These are phyloP conservation scores for Cerastoderma edule DNA, from an alignment of 2,888 invertebrate species.

Conservation along the genomic window DNA sequence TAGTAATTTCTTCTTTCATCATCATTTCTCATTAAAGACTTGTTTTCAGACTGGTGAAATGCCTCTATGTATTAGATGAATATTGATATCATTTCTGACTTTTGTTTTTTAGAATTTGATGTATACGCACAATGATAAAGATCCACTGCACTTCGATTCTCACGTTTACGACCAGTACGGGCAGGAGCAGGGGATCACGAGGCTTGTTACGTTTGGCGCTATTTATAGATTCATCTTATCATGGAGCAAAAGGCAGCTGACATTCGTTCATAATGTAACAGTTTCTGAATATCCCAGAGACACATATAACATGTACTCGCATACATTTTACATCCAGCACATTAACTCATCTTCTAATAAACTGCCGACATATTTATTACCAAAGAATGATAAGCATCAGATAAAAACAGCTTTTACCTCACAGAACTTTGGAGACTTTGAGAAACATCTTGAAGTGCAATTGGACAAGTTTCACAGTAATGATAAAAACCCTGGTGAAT, in stretches of 20 bases:
- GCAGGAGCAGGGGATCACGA: constrained; percentile 49
- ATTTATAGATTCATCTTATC: constrained; percentile 51
- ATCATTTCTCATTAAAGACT: neutral
- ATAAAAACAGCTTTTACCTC: neutral
- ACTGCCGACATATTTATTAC: constrained; percentile 22
- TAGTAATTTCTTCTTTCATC: neutral
- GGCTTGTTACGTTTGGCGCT: constrained; percentile 60
- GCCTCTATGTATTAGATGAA: neutral
- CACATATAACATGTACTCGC: constrained; percentile 58
- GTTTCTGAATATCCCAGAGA: constrained; percentile 55
- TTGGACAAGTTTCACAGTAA: neutral
- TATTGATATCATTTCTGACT: neutral
- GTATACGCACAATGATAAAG: constrained; percentile 47
- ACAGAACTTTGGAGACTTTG: neutral
- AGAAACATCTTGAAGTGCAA: neutral
- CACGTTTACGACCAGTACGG: constrained; percentile 34
- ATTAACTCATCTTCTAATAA: constrained; percentile 20
- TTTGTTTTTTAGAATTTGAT: constrained; percentile 59
- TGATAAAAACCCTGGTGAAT: neutral
- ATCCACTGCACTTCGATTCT: constrained; percentile 48
- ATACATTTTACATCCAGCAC: constrained; percentile 48
- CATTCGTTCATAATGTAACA: constrained; percentile 58
- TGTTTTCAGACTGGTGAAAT: neutral
- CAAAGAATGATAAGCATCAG: constrained; percentile 1
- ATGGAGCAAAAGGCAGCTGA: constrained; percentile 43